phyloP scores from a whole-genome alignment of 2,888 invertebrate species.

The Autographa pulchrina region DNA sequence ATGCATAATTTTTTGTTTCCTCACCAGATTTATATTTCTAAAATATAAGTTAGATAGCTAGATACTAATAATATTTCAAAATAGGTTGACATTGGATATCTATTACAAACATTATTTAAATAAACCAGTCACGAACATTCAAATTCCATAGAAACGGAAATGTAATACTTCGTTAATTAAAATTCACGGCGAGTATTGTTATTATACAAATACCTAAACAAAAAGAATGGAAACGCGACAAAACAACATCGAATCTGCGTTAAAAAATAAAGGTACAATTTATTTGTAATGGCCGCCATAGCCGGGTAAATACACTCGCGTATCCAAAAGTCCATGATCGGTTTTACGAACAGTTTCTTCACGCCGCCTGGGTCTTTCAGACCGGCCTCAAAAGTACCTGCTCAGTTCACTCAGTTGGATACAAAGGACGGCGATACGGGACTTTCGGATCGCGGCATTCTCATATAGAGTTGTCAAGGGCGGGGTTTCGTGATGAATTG shows the following conservation, averaged over 20 bases:
- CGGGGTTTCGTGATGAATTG: conserved; percentile 90
- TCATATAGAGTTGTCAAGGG: conserved; percentile 91
- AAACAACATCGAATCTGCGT: conserved; percentile 73
- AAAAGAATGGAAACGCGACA: conserved; percentile 60
- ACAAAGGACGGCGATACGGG: conserved; percentile 66
- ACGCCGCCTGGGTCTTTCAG: conserved; percentile 61
- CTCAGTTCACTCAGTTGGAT: conserved; percentile 49
- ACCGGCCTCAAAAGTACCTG: conserved; percentile 65
- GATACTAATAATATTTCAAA: too few relatives aligned
- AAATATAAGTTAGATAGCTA: too few relatives aligned
- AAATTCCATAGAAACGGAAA: conserved; percentile 40
- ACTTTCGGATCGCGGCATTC: conserved; percentile 77
- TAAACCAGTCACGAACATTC: conserved; percentile 22
- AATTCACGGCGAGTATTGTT: conserved; percentile 33
- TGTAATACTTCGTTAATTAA: conserved; percentile 33
- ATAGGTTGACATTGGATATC: background rate
- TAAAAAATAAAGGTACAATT: conserved; percentile 81
- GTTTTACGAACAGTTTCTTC: conserved; percentile 58
- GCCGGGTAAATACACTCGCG: conserved; percentile 81
- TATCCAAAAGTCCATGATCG: conserved; percentile 68
- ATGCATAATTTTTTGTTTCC: too few relatives aligned
- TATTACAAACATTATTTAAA: conserved; percentile 1
- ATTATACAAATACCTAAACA: conserved; percentile 46
- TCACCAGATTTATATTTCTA: too few relatives aligned
- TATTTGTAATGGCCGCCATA: conserved; percentile 84